Evolutionary conservation across 2,888 invertebrate genomes (phyloP).

Genomic region (Drosophila phalerata): DNA sequence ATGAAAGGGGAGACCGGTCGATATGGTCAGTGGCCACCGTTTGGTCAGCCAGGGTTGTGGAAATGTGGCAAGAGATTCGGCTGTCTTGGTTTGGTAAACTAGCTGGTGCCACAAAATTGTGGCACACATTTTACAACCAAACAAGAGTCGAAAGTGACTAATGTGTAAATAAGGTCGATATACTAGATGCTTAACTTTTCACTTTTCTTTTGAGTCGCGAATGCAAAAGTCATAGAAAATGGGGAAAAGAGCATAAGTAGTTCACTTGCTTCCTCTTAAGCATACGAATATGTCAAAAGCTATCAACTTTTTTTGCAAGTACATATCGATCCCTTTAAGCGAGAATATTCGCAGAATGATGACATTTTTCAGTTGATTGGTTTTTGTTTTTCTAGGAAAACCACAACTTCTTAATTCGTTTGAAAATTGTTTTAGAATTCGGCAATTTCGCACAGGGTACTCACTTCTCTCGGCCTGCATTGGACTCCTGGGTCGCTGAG

Average conservation of each 20-base stretch:
- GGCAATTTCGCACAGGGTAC: constrained; percentile 76
- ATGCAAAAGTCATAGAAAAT: constrained; percentile 1
- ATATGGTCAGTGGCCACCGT: constrained; percentile 34
- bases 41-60: constrained; percentile 38
- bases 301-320: constrained; percentile 8
- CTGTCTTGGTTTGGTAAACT: constrained; percentile 48
- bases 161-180: constrained; percentile 48
- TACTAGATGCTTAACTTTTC: constrained; percentile 1
- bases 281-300: neutral
- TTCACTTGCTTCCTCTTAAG: constrained; percentile 19
- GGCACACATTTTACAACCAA: constrained; percentile 25
- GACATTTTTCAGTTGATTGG: neutral
- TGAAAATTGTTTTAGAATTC: neutral
- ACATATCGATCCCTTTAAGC: constrained; percentile 5
- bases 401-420: neutral
- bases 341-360: neutral
- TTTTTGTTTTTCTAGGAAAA: neutral
- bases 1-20: constrained; percentile 37
- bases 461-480: constrained; percentile 92
- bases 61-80: constrained; percentile 9
- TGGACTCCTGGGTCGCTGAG: constrained; percentile 90
- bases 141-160: constrained; percentile 18
- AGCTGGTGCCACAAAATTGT: constrained; percentile 63
- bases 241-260: constrained; percentile 10
- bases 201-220: constrained; percentile 18